Conservation (phyloP, 2,113 vertebrate species). For the Siniperca knerii region DNA sequence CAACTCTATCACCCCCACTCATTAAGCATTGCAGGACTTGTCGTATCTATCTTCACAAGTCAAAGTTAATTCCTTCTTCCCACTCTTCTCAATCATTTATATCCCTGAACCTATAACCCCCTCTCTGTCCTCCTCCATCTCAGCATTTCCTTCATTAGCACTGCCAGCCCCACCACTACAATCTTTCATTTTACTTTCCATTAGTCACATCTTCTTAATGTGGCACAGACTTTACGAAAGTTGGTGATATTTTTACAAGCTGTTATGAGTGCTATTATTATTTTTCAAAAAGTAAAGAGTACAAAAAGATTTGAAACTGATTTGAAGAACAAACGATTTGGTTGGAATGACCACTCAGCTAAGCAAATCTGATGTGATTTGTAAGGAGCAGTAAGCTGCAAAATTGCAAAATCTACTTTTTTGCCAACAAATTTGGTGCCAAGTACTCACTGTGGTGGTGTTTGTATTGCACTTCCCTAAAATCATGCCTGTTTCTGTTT, state of each 20-base stretch:
- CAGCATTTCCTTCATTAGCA: slow-evolving; percentile 40
- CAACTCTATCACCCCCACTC: slow-evolving; percentile 47
- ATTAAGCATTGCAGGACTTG: slow-evolving; percentile 44
- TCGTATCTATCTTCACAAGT: slow-evolving; percentile 45
- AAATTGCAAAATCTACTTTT: slow-evolving; percentile 31
- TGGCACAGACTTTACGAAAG: not conserved
- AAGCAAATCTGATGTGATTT: slow-evolving; percentile 42
- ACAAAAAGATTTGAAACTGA: not conserved
- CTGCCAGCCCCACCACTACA: not conserved
- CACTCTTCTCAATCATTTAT: slow-evolving; percentile 23
- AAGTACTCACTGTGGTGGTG: slow-evolving; percentile 6
- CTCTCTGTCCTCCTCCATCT: not conserved
- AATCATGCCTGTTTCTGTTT: slow-evolving; percentile 15
- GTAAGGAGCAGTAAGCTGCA: not conserved
- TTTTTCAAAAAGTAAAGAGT: not conserved
- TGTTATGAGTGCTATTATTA: not conserved
- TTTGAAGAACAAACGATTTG: slow-evolving; percentile 23
- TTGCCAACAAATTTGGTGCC: slow-evolving; percentile 8
- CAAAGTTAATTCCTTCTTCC: slow-evolving; percentile 24
- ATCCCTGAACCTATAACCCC: not conserved
- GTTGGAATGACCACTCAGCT: slow-evolving; percentile 16
- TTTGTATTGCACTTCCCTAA: slow-evolving; percentile 15
- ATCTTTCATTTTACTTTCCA: slow-evolving; percentile 22
- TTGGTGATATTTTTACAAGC: slow-evolving; percentile 24
- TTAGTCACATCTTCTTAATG: slow-evolving; percentile 15